Base-by-base conservation (phyloP, 1,140 invertebrate species). In the Caerostris darwini region DNA sequence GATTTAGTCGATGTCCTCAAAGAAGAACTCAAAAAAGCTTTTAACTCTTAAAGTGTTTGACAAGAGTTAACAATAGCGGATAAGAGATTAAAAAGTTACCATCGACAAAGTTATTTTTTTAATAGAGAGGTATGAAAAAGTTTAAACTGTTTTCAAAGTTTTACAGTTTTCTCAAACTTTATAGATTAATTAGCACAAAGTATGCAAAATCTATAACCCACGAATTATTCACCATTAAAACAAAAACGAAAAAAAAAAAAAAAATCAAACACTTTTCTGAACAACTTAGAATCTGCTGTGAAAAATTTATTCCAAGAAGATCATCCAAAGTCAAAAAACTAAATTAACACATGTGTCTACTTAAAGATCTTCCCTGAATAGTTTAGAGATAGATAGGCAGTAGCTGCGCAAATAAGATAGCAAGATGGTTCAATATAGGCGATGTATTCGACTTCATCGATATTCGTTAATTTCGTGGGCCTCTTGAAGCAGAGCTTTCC, bases 371-470 rank as follows among this genome's bases (percentile, higher is more conserved):
- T 92, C 83, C 19, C 19, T 14, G 19, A 50, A 67, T 10, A 53
- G 10, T 56, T 58, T n/a, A 50, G 17, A 19, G 5, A 61, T 17
- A 14, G 59, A 92, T 92, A 81, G 71, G 34, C 59, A 90, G 56
- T 12, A 58, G 64, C 92, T 93, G 92, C 5, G 83, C 92, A 93
- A 93, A 93, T 93, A 93, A 93, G 92, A 93, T 93, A 93, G 82
- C 77, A 87, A 17, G 17, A 14, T 14, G 12, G 17, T 69, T 56
- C 61, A 64, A 85, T 64, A 59, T 91, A 50, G n/a, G 56, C 7
- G 53, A 58, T 61, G 34, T 12, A 61, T 64, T 87, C 61, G 81
- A 50, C 92, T 50, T 50, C 92, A 93, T 93, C 92, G 92, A 93
- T 93, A 93, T 87, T 50, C 92, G 82, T 93, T 93, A 93, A 93